phyloP scores from a whole-genome alignment of 2,113 vertebrate genomes.

The Elachura formosa region DNA sequence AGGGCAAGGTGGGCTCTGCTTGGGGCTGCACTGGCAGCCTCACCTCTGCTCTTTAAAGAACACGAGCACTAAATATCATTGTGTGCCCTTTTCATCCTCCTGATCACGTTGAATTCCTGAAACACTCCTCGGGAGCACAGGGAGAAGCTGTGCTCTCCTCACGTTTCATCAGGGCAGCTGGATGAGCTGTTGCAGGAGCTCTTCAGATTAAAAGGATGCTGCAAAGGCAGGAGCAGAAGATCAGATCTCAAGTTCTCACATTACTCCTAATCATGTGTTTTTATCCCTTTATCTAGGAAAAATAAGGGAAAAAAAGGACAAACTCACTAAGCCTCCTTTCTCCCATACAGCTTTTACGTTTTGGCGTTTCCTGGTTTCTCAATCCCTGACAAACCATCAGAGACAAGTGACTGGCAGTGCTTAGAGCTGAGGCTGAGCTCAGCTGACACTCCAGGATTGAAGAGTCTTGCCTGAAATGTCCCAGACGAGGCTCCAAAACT shows the following conservation, averaged over 20 bases:
- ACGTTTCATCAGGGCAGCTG: not conserved
- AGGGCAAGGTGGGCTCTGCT: not conserved
- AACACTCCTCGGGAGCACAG: not conserved
- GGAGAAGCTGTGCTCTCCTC: not conserved
- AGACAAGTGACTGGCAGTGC: not conserved
- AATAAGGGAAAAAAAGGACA: no score
- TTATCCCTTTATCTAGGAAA: not conserved
- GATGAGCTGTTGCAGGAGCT: not conserved
- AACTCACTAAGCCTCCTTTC: not conserved
- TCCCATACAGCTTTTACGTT: rapidly evolving
- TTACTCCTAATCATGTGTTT: not conserved
- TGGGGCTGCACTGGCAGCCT: not conserved
- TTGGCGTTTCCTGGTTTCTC: not conserved
- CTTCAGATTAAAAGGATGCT: not conserved
- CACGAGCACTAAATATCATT: not conserved
- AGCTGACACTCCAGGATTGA: not conserved
- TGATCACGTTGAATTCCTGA: not conserved
- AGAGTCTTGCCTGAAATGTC: not conserved
- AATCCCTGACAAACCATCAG: not conserved
- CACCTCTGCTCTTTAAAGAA: not conserved
- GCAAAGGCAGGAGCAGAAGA: not conserved
- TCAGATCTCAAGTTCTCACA: not conserved
- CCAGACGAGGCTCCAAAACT: not conserved
- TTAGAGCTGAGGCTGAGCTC: not conserved
- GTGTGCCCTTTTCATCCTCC: not conserved